Base-by-base conservation (phyloP, 2,113 vertebrate species). In the Myrmecobius fasciatus region DNA sequence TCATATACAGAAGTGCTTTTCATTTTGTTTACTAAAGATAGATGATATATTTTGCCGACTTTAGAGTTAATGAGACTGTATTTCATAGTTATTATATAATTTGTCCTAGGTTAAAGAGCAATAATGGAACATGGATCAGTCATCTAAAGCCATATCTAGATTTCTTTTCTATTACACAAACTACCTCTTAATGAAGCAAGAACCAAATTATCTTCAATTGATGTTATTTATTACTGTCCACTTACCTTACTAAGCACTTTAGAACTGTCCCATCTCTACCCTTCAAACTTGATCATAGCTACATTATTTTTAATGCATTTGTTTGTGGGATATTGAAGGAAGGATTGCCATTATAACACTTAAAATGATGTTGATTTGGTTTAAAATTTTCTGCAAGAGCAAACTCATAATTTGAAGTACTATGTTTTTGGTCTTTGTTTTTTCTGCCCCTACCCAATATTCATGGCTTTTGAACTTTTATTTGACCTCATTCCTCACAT, bases 351-450 rank as follows among this genome's bases (percentile, higher is more conserved):
- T 75, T 75, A n/a, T 26, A 47, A 91, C 1, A 14, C 8, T n/a
- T 51, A 56, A 91, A 67, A 20, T n/a, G 25, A 20, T 88, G 43
- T 67, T 90, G 51, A 92, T 52, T 83, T 56, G 14, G 51, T 51
- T 11, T 93, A 31, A 83, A 12, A 7, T 28, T 95, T 96, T 91
- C 52, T 92, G 43, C 53, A 94, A 94, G 91, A 94, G 47, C 1
- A 53, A 92, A 96, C 52, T 12, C 4, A 36, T 75, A 17, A n/a
- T n/a, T 20, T n/a, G 31, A 75, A n/a, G 12, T 75, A n/a, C 0
- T 14, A 75, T 67, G 26, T 67, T 67, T 11, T 36, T 60, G 12
- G 28, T 36, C 28, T 31, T 67, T 75, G 36, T n/a, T 75, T 75
- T 20, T 14, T n/a, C 14, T 75, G 31, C 17, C 60, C 36, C 60